Conservation (phyloP, 2,888 invertebrate species). For the Dexiosoma caninum region DNA sequence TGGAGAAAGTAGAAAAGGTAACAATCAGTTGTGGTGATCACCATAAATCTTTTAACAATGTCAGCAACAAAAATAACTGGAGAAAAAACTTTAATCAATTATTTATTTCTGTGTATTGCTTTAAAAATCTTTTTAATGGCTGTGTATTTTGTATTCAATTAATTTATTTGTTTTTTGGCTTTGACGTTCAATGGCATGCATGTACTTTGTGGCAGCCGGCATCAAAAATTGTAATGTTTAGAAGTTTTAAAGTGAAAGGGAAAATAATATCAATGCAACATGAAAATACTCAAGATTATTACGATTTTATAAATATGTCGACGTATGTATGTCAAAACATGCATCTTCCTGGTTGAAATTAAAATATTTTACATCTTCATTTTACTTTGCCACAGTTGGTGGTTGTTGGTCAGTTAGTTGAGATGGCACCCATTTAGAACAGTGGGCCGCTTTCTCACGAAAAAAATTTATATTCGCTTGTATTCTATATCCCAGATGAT, state of each 20-base stretch:
- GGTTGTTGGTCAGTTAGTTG: too few species aligned
- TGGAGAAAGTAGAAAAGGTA: conserved; percentile 9
- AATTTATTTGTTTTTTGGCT: conserved; percentile 30
- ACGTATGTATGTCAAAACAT: too few species aligned
- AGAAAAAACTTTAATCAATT: conserved; percentile 42
- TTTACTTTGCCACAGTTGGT: too few species aligned
- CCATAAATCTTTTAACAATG: conserved; percentile 36
- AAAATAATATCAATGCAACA: not conserved
- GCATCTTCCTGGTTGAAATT: too few species aligned
- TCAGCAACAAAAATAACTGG: conserved; percentile 16
- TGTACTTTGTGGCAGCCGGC: not conserved
- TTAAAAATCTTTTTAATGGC: conserved; percentile 20
- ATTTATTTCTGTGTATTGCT: not conserved
- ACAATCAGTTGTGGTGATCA: conserved; percentile 37
- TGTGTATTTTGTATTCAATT: conserved; percentile 42
- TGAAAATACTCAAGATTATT: too few species aligned
- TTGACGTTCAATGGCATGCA: not conserved
- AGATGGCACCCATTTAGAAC: too few species aligned
- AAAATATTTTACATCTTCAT: too few species aligned
- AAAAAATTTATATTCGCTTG: too few species aligned
- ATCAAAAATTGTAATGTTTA: not conserved
- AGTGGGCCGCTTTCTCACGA: too few species aligned
- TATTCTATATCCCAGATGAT: too few species aligned
- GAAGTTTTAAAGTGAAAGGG: not conserved
- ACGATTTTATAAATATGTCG: too few species aligned